phyloP scores from a whole-genome alignment of 2,888 invertebrate genomes.

The Eurois occulta region DNA sequence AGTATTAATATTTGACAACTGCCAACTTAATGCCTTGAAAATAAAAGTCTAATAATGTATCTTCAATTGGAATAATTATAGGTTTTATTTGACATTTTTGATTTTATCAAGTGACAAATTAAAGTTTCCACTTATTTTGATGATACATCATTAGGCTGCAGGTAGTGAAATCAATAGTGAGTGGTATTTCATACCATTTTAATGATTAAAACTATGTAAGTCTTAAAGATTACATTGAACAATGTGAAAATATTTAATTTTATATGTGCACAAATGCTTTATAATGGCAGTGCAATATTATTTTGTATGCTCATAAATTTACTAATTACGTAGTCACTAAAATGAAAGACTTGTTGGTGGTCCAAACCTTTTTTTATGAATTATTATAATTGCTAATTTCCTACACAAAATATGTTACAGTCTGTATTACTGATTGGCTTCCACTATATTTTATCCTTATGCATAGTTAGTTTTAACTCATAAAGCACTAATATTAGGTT shows the following conservation, averaged over 20 bases:
- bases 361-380: constrained; percentile 82
- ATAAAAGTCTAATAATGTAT: constrained; percentile 52
- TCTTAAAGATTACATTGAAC: constrained; percentile 64
- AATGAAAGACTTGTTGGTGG: constrained; percentile 87
- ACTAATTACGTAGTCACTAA: constrained; percentile 67
- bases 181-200: constrained; percentile 58
- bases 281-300: constrained; percentile 68
- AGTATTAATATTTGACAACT: constrained; percentile 68
- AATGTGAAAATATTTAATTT: constrained; percentile 61
- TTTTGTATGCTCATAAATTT: constrained; percentile 68
- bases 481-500: constrained; percentile 87
- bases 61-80: constrained; percentile 25
- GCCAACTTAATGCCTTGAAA: constrained; percentile 71
- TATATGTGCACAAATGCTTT: constrained; percentile 72
- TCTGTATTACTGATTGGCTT: constrained; percentile 80
- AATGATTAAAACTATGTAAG: constrained; percentile 61
- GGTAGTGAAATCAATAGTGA: constrained; percentile 49
- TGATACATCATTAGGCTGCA: constrained; percentile 51
- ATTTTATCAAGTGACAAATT: constrained; percentile 47
- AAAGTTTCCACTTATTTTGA: constrained; percentile 33
- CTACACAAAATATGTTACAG: constrained; percentile 60
- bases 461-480: constrained; percentile 76
- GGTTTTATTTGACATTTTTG: constrained; percentile 51
- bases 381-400: constrained; percentile 60
- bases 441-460: constrained; percentile 77